Evolutionary conservation across 30 jellyfish, hydroid and myxozoan genomes (phyloP).

Genomic region (Cassiopea xamachana): DNA sequence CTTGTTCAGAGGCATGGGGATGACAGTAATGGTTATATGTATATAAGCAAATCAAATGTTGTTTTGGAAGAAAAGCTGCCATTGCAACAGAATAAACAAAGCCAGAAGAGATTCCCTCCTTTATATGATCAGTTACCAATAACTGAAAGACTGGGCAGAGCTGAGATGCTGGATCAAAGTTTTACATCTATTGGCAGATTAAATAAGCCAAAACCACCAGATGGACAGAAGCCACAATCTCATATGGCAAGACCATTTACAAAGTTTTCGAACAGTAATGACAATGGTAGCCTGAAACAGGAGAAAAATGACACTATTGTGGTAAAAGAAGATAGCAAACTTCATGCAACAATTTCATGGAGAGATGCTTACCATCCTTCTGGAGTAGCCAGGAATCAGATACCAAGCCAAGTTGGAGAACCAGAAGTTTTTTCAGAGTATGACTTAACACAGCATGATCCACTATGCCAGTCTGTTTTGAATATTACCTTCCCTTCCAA

Average conservation of each 20-base stretch:
- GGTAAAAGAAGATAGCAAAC: not conserved
- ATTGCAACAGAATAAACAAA: slow-evolving; percentile 8
- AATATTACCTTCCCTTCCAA: slow-evolving; percentile 60
- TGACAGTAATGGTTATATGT: slow-evolving; percentile 15
- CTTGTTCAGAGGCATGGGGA: slow-evolving; percentile 48
- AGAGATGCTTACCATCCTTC: slow-evolving; percentile 36
- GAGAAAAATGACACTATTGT: not conserved
- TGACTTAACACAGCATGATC: slow-evolving; percentile 72
- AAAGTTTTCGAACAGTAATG: not conserved
- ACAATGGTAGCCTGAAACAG: not conserved
- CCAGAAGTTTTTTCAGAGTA: slow-evolving; percentile 44
- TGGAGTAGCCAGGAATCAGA: slow-evolving; percentile 46
- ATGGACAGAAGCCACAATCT: slow-evolving; percentile 26
- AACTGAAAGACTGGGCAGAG: slow-evolving; percentile 43
- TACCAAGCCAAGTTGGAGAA: slow-evolving; percentile 69
- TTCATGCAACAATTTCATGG: slow-evolving; percentile 40
- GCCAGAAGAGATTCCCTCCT: slow-evolving; percentile 58
- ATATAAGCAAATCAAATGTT: slow-evolving; percentile 21
- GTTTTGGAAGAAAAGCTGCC: slow-evolving; percentile 63
- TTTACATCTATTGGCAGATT: not conserved
- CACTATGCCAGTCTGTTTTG: slow-evolving; percentile 49
- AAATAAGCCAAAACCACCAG: slow-evolving; percentile 34
- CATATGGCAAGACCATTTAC: slow-evolving; percentile 10
- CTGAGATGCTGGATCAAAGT: slow-evolving; percentile 3
- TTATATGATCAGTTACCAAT: slow-evolving; percentile 54